phyloP scores from a whole-genome alignment of 2,888 invertebrate genomes.

The Holacanthella duospinosa region DNA sequence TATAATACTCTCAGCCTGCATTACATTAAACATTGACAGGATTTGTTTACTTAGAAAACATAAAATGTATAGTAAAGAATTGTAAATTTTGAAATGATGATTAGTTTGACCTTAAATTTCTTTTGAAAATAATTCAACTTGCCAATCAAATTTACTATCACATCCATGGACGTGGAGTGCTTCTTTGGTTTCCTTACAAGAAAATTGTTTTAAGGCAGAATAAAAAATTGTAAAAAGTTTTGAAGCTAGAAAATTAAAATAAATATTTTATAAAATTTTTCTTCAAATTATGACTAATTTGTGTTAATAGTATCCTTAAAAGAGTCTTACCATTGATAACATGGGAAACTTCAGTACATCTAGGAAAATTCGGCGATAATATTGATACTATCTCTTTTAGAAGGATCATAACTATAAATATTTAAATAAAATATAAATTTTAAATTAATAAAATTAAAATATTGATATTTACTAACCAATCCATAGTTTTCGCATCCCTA shows the following conservation, averaged over 20 bases:
- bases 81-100: not conserved
- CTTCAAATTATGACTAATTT: too few relatives aligned
- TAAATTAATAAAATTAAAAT: not conserved
- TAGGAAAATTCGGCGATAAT: not conserved
- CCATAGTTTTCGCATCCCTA: not conserved
- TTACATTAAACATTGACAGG: too few relatives aligned
- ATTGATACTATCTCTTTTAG: not conserved
- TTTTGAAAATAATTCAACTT: not conserved
- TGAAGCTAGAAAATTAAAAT: conserved; percentile 2
- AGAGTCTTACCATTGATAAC: not conserved
- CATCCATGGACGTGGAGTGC: not conserved
- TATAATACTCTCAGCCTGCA: too few relatives aligned
- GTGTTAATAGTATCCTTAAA: too few relatives aligned
- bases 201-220: not conserved
- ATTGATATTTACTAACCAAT: not conserved
- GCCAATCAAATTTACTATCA: conserved; percentile 1
- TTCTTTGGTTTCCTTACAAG: not conserved
- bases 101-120: not conserved
- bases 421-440: not conserved
- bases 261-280: not conserved
- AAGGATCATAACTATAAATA: not conserved
- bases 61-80: not conserved
- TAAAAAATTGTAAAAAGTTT: not conserved
- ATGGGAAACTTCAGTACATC: not conserved
- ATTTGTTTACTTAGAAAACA: too few relatives aligned